Base-by-base conservation (phyloP, 2,888 invertebrate species). In the Amphiduros pacificus region DNA sequence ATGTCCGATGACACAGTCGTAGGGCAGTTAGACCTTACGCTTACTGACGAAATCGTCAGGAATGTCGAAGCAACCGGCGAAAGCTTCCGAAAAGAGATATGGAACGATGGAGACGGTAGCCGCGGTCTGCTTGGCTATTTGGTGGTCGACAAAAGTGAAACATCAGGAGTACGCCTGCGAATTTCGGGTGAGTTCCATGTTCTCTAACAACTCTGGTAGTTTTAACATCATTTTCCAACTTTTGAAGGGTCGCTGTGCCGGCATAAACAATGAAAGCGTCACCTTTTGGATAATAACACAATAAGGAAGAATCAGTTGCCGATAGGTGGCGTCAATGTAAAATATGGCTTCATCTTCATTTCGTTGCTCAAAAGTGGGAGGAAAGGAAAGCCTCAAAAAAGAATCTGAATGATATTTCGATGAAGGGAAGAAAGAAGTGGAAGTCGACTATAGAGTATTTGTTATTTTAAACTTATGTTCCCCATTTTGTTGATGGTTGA, bases 121-220 rank as follows among this genome's bases (percentile, higher is more conserved):
- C 49, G 58, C 48, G 58, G 58, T 32, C 50, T 58, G 36, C 48
- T 58, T 32, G 58, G 58, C 58, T 58, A 51, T 51, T 50, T 58
- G 32, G 49, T 58, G 29, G 49, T 58, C 58, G 58, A 58, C 51
- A 58, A 58, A 58, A 49, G 32, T 20, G 58, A 58, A 36, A 49
- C 49, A 48, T 40, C 36, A 41, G 55, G 36, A 24, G 41, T 55
- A 9, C 55, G 55, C n/a, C 55, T 55, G 1, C 55, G 55, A 40
- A 41, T 55, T 41, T 41, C 55, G 41, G 55, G 55, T 55, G 41
- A 40, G 26, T 40, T 11, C 4, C 9, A 26, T n/a, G n/a, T n/a
- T n/a, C n/a, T n/a, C n/a, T n/a, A n/a, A n/a, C n/a, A n/a, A n/a
- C n/a, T n/a, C n/a, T n/a, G n/a, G n/a, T n/a, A n/a, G n/a, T n/a